Conservation (phyloP, 1,140 invertebrate genomes). For the Papilio xuthus region DNA sequence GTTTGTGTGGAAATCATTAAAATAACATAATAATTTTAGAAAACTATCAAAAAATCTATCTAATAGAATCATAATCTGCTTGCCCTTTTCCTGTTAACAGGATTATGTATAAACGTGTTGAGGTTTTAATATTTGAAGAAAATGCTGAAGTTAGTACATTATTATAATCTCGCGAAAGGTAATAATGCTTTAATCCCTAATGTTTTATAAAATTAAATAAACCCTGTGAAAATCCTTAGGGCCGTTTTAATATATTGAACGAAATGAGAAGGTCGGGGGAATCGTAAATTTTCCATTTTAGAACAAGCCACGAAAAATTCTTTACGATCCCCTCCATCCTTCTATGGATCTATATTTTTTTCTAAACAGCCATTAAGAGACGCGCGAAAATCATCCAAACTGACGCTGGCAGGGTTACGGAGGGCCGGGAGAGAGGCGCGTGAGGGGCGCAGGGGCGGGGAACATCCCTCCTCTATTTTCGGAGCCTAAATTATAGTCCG, state of each 20-base stretch:
- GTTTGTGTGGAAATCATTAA: neutral
- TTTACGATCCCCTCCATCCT: slow-evolving; percentile 42
- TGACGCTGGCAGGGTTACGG: slow-evolving; percentile 51
- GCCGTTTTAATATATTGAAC: slow-evolving; percentile 13
- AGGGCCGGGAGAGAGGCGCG: slow-evolving; percentile 37
- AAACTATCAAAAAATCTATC: neutral
- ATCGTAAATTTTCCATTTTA: slow-evolving; percentile 42
- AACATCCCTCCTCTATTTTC: slow-evolving; percentile 73
- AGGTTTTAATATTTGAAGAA: neutral
- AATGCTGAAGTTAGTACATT: neutral
- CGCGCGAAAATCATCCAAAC: slow-evolving; percentile 64
- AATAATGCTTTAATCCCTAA: neutral
- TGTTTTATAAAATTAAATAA: neutral
- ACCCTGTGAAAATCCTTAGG: neutral
- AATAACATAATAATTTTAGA: neutral
- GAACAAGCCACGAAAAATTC: slow-evolving; percentile 34
- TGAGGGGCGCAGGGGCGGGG: slow-evolving; percentile 48
- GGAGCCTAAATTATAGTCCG: slow-evolving; percentile 75
- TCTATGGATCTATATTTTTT: slow-evolving; percentile 57
- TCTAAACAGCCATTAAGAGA: slow-evolving; percentile 65
- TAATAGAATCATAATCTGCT: neutral
- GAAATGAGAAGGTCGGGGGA: neutral
- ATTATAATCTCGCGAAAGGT: neutral
- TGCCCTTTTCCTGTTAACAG: neutral
- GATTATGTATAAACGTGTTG: neutral